These are phyloP conservation scores for Aquatica leii DNA, from an alignment of 2,888 invertebrate genomes.

Conservation along the genomic window DNA sequence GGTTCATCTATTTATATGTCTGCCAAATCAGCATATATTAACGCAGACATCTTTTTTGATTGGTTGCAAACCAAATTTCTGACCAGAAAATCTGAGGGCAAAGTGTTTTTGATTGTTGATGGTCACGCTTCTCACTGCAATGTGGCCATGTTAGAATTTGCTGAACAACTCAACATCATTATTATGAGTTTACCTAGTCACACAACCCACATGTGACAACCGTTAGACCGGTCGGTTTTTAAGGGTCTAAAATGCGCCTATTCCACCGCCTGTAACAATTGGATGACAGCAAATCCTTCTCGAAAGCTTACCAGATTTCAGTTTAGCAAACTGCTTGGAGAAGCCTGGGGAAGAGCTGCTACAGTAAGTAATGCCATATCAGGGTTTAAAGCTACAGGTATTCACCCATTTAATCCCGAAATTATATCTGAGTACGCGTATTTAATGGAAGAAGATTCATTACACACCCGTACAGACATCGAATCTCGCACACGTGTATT, in stretches of 20 bases:
- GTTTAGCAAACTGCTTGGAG: not conserved
- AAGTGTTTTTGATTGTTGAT: not conserved
- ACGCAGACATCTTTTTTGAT: slow-evolving; percentile 40
- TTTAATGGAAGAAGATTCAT: too few species aligned
- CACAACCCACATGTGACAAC: slow-evolving; percentile 7
- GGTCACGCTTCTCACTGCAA: not conserved
- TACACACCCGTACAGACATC: too few species aligned
- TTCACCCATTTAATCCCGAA: not conserved
- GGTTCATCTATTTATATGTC: slow-evolving; percentile 43
- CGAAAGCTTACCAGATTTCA: not conserved
- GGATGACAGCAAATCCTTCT: slow-evolving; percentile 5
- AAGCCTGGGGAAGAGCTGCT: not conserved
- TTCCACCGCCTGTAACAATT: not conserved
- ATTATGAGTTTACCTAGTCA: not conserved
- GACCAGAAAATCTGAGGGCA: not conserved
- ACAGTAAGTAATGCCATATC: not conserved
- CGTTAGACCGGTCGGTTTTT: slow-evolving; percentile 6
- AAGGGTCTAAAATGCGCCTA: slow-evolving; percentile 1
- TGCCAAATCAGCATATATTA: slow-evolving; percentile 47
- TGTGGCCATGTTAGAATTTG: not conserved
- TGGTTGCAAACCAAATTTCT: slow-evolving; percentile 37
- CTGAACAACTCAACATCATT: not conserved
- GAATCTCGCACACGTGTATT: too few species aligned
- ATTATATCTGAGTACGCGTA: not conserved
- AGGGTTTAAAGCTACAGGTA: not conserved